These are phyloP conservation scores for Pipistrellus nathusii DNA, from an alignment of 2,797 vertebrate genomes.

Conservation along the genomic window DNA sequence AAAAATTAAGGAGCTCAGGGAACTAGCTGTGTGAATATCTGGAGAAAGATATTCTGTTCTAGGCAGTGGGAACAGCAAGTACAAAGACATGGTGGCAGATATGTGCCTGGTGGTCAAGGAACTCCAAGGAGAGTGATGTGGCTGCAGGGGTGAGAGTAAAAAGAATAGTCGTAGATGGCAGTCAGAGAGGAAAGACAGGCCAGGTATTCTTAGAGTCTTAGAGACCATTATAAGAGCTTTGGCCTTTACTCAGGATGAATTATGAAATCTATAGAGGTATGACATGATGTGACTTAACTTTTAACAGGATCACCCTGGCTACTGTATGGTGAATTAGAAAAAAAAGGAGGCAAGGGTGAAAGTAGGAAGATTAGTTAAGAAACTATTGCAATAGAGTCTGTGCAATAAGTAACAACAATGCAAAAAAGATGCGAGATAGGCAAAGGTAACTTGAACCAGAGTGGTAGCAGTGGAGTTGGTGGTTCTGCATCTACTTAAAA, in stretches of 20 bases:
- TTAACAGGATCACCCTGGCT: conserved; percentile 11
- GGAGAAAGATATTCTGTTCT: neutral
- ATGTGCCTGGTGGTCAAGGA: neutral
- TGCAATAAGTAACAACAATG: conserved; percentile 15
- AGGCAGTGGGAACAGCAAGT: neutral
- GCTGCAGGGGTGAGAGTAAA: neutral
- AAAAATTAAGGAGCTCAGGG: conserved; percentile 7
- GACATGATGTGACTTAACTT: conserved; percentile 8
- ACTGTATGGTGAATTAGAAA: neutral
- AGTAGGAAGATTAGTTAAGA: conserved; percentile 37
- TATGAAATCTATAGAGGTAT: neutral
- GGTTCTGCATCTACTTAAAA: conserved; percentile 20
- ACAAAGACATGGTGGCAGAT: neutral
- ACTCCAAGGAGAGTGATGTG: neutral
- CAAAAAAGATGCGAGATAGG: neutral
- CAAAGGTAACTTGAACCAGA: conserved; percentile 19
- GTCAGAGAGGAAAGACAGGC: neutral
- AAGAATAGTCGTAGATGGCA: neutral
- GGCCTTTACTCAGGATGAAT: neutral
- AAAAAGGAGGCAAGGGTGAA: conserved; percentile 49
- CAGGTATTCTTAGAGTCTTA: neutral
- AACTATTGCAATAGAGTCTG: neutral
- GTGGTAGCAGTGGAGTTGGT: neutral
- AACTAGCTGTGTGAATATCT: neutral
- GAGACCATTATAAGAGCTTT: neutral